Evolutionary conservation across 2,888 invertebrate genomes (phyloP).

Genomic region (Tenthredo scrophulariae): DNA sequence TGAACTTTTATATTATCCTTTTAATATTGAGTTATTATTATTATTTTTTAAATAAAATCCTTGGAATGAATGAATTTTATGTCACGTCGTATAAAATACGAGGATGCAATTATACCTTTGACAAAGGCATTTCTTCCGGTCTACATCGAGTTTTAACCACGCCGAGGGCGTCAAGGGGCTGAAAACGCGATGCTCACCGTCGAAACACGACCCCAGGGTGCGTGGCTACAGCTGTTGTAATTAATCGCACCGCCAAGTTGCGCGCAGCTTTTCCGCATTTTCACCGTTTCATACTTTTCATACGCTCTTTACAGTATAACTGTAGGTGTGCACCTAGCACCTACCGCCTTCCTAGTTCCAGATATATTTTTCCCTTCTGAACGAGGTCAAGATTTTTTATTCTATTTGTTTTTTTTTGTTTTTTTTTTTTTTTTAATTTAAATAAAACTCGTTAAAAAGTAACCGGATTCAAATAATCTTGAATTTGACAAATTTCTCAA

Average conservation of each 20-base stretch:
- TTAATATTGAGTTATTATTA: too few relatives aligned
- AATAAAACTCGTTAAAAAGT: background rate
- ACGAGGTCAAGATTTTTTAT: background rate
- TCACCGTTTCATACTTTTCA: slow-evolving; percentile 25
- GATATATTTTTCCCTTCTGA: background rate
- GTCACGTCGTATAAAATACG: background rate
- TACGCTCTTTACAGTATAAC: background rate
- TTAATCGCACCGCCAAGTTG: slow-evolving; percentile 46
- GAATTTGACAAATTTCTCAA: background rate
- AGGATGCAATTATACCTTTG: slow-evolving; percentile 40
- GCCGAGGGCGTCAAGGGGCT: slow-evolving; percentile 28
- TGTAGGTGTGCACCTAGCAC: background rate
- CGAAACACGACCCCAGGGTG: slow-evolving; percentile 43
- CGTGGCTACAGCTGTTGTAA: slow-evolving; percentile 47
- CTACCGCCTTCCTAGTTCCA: background rate
- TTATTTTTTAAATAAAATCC: slow-evolving; percentile 5
- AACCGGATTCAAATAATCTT: background rate
- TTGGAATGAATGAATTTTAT: background rate
- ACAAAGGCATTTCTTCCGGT: slow-evolving; percentile 34
- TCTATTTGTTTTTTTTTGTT: too few relatives aligned
- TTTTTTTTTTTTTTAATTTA: too few relatives aligned
- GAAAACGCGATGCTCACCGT: slow-evolving; percentile 33
- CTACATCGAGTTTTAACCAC: slow-evolving; percentile 32
- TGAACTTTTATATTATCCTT: too few relatives aligned
- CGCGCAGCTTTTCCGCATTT: slow-evolving; percentile 43